Conservation (phyloP, 2,888 invertebrate species). For the Trichacis sp. region DNA sequence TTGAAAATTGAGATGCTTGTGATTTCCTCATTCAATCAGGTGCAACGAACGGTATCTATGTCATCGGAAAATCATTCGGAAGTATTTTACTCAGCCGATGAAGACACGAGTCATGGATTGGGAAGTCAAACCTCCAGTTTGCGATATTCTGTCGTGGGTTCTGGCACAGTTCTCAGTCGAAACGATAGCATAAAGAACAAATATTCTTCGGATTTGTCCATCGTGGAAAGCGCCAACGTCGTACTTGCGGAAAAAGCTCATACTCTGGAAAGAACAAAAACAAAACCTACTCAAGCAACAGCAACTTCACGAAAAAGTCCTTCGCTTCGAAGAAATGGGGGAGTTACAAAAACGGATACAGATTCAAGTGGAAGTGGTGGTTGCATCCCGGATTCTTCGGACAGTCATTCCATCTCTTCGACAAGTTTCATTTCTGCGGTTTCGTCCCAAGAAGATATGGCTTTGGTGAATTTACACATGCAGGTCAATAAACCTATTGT, state of each 20-base stretch:
- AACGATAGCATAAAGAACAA: constrained; percentile 71
- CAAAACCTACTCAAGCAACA: constrained; percentile 49
- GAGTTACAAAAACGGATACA: constrained; percentile 40
- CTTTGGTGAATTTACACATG: constrained; percentile 92
- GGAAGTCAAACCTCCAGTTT: constrained; percentile 78
- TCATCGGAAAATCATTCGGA: constrained; percentile 93
- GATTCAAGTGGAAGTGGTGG: constrained; percentile 55
- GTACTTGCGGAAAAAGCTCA: constrained; percentile 61
- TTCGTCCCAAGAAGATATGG: constrained; percentile 93
- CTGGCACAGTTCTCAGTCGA: constrained; percentile 68
- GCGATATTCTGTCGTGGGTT: constrained; percentile 76
- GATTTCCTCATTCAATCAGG: too few species aligned
- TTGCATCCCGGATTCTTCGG: constrained; percentile 74
- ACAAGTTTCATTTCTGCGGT: constrained; percentile 91
- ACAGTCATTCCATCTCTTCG: constrained; percentile 84
- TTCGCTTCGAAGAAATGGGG: constrained; percentile 47
- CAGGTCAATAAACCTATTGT: constrained; percentile 93
- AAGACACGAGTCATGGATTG: constrained; percentile 77
- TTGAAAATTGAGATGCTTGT: too few species aligned
- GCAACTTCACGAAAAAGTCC: constrained; percentile 51
- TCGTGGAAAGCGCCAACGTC: constrained; percentile 65
- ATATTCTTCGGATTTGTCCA: constrained; percentile 73
- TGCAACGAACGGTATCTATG: constrained; percentile 86
- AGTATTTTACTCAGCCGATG: constrained; percentile 93
- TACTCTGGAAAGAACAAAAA: constrained; percentile 61